Conservation (phyloP, 2,797 vertebrate genomes). For the Neomorphus geoffroyi region DNA sequence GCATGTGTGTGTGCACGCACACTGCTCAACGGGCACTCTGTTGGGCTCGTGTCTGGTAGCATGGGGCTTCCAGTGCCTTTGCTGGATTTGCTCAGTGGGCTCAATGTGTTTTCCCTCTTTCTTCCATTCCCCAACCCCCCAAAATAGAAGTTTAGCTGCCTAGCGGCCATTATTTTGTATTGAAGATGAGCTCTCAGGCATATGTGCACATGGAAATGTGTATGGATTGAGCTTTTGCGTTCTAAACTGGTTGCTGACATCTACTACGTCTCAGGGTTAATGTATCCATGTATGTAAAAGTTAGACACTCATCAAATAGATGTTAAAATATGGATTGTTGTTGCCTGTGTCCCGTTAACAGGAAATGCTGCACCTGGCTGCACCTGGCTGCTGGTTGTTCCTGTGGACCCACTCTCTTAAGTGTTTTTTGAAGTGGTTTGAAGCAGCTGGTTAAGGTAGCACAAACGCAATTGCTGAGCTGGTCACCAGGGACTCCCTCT, state of each 20-base stretch:
- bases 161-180: neutral
- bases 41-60: neutral
- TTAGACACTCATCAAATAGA: neutral
- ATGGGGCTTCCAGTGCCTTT: no score
- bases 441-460: neutral
- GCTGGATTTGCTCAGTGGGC: neutral
- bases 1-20: fast-evolving
- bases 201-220: fast-evolving
- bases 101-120: neutral
- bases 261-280: neutral
- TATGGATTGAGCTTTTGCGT: neutral
- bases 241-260: neutral
- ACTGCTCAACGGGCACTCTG: neutral
- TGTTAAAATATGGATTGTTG: neutral
- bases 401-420: neutral
- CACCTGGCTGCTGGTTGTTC: neutral
- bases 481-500: neutral
- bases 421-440: neutral
- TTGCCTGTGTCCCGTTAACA: neutral
- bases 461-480: neutral
- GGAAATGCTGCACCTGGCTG: neutral
- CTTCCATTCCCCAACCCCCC: no score
- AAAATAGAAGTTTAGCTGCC: no score
- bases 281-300: neutral
- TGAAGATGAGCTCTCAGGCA: neutral